Base-by-base conservation (phyloP, 1,140 invertebrate species). In the Andrena cerasifolii region DNA sequence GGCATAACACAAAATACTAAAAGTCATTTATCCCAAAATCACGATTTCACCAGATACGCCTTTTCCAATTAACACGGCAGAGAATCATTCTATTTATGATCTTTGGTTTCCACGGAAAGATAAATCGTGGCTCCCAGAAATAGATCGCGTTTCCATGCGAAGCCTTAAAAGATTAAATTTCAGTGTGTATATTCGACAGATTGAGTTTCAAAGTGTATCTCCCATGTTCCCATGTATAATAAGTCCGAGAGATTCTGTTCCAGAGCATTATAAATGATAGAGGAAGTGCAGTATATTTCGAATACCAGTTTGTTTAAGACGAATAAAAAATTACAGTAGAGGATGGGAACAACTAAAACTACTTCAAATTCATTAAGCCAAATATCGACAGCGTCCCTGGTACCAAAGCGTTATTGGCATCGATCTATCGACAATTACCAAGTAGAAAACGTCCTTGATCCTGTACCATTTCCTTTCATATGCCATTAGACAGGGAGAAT, bases 371-470 rank as follows among this genome's bases (percentile, higher is more conserved):
- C n/a, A n/a, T n/a, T n/a, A n/a, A n/a, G n/a, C n/a, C n/a, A n/a
- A n/a, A n/a, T n/a, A n/a, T n/a, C n/a, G n/a, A n/a, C n/a, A n/a
- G n/a, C n/a, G n/a, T n/a, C n/a, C n/a, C n/a, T n/a, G n/a, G n/a
- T n/a, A n/a, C n/a, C n/a, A n/a, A n/a, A n/a, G n/a, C n/a, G n/a
- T n/a, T n/a, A n/a, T n/a, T n/a, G n/a, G n/a, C n/a, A n/a, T n/a
- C n/a, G n/a, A n/a, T n/a, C n/a, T n/a, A 76, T 76, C 63, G 65
- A 68, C 59, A 59, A 58, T 68, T 76, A 68, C 7, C 51, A 47
- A 21, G 12, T 18, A 6, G 63, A 10, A 36, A 68, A 21, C 21
- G 51, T 43, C 10, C 21, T 40, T 33, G 49, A 24, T 12, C 28
- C 8, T 14, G 28, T 14, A 26, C 24, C 53, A 40, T 68, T 58